Evolutionary conservation across 2,797 vertebrate genomes (phyloP).

Genomic region (Sardinella longiceps): DNA sequence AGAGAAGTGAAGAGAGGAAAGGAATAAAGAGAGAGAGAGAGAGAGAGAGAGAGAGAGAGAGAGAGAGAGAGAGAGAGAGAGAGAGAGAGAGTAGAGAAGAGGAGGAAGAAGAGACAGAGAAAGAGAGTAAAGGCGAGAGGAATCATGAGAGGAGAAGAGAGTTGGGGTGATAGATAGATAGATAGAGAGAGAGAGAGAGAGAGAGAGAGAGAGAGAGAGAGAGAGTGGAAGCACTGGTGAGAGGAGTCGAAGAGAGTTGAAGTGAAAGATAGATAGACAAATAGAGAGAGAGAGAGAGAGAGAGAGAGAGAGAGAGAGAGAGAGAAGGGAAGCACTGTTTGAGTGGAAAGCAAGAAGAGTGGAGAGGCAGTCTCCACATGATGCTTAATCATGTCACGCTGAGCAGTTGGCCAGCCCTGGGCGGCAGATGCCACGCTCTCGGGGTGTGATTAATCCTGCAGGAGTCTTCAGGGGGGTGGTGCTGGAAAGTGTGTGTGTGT

Average conservation of each 20-base stretch:
- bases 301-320: neutral
- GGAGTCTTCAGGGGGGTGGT: conserved; percentile 38
- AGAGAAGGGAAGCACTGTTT: neutral
- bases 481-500: conserved; percentile 20
- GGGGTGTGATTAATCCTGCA: conserved; percentile 71
- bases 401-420: conserved; percentile 71
- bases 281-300: neutral
- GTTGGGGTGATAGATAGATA: neutral
- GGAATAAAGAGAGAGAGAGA: neutral
- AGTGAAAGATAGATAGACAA: neutral
- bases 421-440: conserved; percentile 73
- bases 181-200: neutral
- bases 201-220: neutral
- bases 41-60: neutral
- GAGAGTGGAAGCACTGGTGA: neutral
- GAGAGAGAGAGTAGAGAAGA: neutral
- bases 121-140: neutral
- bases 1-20: neutral
- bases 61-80: neutral
- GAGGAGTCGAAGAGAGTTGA: neutral
- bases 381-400: conserved; percentile 69
- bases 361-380: conserved; percentile 42
- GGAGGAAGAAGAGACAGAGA: neutral
- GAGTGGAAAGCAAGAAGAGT: neutral
- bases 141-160: neutral